A percentile compares a stretch with the other conserved stretches of the same genome.
phyloP scores from a whole-genome alignment of 2,113 vertebrate genomes.

The Cromileptes altivelis region DNA sequence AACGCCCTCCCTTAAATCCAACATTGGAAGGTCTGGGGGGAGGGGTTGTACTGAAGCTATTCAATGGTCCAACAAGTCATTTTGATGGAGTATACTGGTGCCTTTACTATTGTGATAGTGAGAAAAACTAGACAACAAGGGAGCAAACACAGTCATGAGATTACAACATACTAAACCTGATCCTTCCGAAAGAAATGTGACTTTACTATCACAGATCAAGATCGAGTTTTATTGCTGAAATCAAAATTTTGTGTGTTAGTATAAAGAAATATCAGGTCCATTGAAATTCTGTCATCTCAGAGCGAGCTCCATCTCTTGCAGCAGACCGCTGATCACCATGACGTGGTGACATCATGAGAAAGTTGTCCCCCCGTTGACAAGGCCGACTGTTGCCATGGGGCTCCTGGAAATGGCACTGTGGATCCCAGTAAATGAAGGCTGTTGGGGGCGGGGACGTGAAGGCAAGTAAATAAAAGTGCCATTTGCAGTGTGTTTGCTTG shows the following conservation, averaged over 20 bases:
- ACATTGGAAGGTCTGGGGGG: neutral
- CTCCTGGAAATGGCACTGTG: constrained; percentile 73
- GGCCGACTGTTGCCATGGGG: constrained; percentile 86
- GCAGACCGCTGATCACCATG: constrained; percentile 36
- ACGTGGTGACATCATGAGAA: constrained; percentile 84
- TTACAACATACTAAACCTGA: neutral
- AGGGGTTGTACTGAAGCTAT: neutral
- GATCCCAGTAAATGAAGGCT: constrained; percentile 76
- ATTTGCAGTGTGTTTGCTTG: constrained; percentile 81
- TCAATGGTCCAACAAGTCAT: neutral
- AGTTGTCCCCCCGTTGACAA: constrained; percentile 83
- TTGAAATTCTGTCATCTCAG: neutral
- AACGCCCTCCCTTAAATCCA: neutral
- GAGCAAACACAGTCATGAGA: neutral
- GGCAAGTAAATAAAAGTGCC: constrained; percentile 80
- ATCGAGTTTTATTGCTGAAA: neutral
- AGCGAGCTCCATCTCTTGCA: constrained; percentile 28
- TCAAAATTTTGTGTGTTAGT: neutral
- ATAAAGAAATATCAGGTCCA: neutral
- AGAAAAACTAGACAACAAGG: neutral
- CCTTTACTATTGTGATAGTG: neutral
- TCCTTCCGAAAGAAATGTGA: neutral
- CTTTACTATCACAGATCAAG: neutral
- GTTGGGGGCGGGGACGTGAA: constrained; percentile 65
- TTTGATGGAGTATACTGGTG: neutral